Conservation (phyloP, 2,888 invertebrate species). For the Tanypteryx hageni region DNA sequence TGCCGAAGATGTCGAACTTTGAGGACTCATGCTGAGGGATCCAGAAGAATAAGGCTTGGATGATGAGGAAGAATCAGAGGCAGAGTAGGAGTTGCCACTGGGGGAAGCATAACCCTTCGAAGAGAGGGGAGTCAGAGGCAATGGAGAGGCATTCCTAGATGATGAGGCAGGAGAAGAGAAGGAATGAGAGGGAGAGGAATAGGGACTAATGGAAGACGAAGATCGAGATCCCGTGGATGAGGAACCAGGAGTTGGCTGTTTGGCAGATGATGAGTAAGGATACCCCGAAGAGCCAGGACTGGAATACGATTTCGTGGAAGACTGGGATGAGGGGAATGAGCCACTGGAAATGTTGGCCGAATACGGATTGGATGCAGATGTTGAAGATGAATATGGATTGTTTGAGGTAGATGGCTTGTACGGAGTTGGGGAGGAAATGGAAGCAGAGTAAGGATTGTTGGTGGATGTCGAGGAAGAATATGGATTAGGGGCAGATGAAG, state of each 20-base stretch:
- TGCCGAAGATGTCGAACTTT: neutral
- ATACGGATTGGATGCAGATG: conserved; percentile 36
- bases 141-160: neutral
- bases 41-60: conserved; percentile 33
- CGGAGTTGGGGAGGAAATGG: neutral
- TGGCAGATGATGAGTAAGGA: neutral
- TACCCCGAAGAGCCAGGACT: conserved; percentile 29
- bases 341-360: conserved; percentile 53
- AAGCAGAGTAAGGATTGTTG: conserved; percentile 33
- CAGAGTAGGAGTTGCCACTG: conserved; percentile 28
- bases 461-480: conserved; percentile 60
- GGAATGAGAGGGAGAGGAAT: conserved; percentile 47
- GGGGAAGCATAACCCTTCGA: neutral
- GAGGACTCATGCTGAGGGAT: conserved; percentile 23
- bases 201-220: neutral
- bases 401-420: neutral
- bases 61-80: conserved; percentile 35
- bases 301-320: conserved; percentile 19
- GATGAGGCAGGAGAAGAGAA: neutral
- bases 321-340: conserved; percentile 22
- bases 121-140: conserved; percentile 34
- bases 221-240: neutral
- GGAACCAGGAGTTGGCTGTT: neutral
- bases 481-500: conserved; percentile 62
- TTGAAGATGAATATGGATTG: conserved; percentile 32